Conservation (phyloP, 2,113 vertebrate genomes). For the Ceyx margarethae region DNA sequence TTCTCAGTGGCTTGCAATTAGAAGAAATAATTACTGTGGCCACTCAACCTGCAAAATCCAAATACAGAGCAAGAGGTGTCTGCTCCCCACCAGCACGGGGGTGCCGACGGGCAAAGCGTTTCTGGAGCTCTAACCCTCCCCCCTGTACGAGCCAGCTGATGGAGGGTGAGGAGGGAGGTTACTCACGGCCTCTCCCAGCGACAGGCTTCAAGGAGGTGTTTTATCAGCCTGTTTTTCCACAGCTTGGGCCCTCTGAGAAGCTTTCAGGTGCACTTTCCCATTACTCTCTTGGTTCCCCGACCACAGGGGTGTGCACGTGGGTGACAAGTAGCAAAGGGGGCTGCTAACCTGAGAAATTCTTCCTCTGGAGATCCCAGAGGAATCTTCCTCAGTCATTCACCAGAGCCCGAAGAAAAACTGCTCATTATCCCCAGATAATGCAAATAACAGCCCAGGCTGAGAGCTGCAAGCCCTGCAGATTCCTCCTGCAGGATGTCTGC, state of each 20-base stretch:
- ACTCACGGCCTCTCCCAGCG: background rate
- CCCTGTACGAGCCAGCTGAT: fast-evolving
- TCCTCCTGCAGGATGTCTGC: background rate
- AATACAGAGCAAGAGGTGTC: background rate
- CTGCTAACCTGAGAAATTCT: conserved; percentile 16
- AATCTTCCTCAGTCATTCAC: background rate
- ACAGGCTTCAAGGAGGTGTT: conserved; percentile 23
- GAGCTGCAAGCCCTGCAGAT: background rate
- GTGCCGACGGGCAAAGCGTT: fast-evolving
- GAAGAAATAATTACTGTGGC: background rate
- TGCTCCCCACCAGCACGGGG: background rate
- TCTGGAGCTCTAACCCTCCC: background rate
- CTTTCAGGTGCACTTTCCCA: conserved; percentile 1
- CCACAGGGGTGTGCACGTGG: fast-evolving
- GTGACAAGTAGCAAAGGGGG: background rate
- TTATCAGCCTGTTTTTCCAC: conserved; percentile 3
- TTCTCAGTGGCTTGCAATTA: background rate
- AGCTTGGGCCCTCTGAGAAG: background rate
- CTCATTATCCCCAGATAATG: background rate
- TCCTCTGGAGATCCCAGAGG: background rate
- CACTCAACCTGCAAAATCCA: background rate
- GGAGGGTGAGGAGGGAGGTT: background rate
- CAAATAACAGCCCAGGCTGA: background rate
- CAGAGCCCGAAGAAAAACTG: background rate
- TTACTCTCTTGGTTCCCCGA: background rate